Percentiles rank a stretch among this genome's conserved stretches.
Evolutionary conservation across 2,113 vertebrate genomes (phyloP).

Genomic region (Dasyprocta punctata): DNA sequence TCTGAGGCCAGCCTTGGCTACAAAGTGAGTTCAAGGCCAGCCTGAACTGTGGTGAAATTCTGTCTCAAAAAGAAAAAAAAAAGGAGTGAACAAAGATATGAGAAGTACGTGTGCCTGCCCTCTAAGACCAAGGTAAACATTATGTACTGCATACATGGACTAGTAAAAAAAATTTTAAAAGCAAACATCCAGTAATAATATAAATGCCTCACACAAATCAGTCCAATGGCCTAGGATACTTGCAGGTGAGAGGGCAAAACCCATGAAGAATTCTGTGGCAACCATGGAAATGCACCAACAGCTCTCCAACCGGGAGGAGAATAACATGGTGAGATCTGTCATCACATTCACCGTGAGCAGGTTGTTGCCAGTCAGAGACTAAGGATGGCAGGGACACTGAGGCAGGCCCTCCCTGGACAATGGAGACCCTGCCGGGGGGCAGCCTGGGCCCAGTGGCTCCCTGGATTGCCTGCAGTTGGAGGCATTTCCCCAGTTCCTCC

Average conservation of each 20-base stretch:
- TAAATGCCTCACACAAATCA: neutral
- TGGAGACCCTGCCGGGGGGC: neutral
- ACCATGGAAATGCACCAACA: neutral
- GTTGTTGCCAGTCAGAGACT: no score
- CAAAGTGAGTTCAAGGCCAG: no score
- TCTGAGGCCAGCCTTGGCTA: no score
- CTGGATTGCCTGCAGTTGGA: neutral
- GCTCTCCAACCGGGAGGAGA: fast-evolving
- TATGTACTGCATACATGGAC: neutral
- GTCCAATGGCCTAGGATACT: neutral
- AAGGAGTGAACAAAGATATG: neutral
- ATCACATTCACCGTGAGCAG: fast-evolving
- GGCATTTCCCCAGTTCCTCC: neutral
- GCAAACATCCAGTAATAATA: neutral
- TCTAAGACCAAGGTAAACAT: neutral
- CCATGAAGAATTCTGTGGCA: neutral
- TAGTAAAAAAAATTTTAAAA: neutral
- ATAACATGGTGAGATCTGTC: neutral
- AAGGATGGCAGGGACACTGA: no score
- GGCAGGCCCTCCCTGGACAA: neutral
- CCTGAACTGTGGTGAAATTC: no score
- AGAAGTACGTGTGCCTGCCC: neutral
- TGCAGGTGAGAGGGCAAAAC: neutral
- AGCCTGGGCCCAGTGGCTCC: neutral
- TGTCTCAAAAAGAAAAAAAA: no score